Conservation (phyloP, 2,888 invertebrate genomes). For the Latrodectus elegans region DNA sequence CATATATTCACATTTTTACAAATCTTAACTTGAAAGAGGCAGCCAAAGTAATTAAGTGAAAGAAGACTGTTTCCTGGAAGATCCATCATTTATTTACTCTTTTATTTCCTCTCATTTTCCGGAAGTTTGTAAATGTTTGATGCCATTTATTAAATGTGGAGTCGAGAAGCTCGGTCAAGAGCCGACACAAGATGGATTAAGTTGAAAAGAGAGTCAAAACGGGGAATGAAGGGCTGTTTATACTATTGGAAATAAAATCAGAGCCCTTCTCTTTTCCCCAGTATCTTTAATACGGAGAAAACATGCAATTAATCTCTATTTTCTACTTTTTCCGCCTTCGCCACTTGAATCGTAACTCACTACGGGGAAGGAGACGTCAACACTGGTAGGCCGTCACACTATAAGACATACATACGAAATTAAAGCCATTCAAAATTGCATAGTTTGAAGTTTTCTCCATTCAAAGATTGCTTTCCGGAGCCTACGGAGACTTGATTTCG, state of each 20-base stretch:
- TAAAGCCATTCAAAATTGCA: slow-evolving; percentile 58
- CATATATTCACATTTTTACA: slow-evolving; percentile 29
- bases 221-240: not conserved
- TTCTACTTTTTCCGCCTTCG: slow-evolving; percentile 31
- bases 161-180: slow-evolving; percentile 53
- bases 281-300: slow-evolving; percentile 16
- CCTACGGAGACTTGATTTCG: slow-evolving; percentile 38
- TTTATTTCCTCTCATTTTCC: slow-evolving; percentile 15
- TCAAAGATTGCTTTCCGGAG: slow-evolving; percentile 50
- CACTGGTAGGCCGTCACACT: not conserved
- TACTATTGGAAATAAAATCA: slow-evolving; percentile 22
- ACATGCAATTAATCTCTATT: slow-evolving; percentile 65
- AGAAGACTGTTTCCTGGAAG: not conserved
- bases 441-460: slow-evolving; percentile 35
- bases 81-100: slow-evolving; percentile 35
- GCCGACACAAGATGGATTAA: slow-evolving; percentile 52
- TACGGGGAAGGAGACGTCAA: slow-evolving; percentile 31
- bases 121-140: slow-evolving; percentile 42
- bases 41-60: not conserved
- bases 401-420: slow-evolving; percentile 25
- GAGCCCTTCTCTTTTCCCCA: slow-evolving; percentile 1
- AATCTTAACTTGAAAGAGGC: not conserved
- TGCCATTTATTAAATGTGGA: slow-evolving; percentile 54
- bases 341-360: slow-evolving; percentile 30
- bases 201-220: not conserved